A percentile compares a stretch with the other conserved stretches of the same genome.
phyloP scores from a whole-genome alignment of 2,113 vertebrate genomes.

The Ia io region DNA sequence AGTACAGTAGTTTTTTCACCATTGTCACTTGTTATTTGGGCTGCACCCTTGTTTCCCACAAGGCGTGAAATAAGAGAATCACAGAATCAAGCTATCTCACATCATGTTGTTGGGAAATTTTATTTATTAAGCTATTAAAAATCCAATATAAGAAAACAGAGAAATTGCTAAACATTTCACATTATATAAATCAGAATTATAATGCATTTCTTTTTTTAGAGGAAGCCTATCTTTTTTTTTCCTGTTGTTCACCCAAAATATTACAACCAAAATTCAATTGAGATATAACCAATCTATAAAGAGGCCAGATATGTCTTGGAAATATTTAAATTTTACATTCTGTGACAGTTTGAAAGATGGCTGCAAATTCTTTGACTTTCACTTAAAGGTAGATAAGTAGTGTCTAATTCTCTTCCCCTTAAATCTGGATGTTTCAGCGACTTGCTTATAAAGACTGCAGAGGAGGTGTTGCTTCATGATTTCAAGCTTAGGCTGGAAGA shows the following conservation, averaged over 20 bases:
- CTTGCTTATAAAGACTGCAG: background rate
- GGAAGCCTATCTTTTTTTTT: background rate
- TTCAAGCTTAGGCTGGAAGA: background rate
- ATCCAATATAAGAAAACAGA: background rate
- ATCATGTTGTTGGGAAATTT: background rate
- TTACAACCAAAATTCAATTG: background rate
- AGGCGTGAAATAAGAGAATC: background rate
- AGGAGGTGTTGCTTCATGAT: background rate
- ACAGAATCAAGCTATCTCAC: background rate
- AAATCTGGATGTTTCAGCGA: background rate
- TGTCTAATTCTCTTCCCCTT: background rate
- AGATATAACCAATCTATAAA: background rate
- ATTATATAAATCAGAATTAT: background rate
- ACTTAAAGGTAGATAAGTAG: background rate
- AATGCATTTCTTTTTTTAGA: background rate
- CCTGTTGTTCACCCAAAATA: background rate
- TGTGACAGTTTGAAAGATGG: background rate
- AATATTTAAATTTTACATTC: background rate
- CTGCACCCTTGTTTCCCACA: background rate
- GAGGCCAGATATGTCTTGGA: background rate
- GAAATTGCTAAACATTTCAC: background rate
- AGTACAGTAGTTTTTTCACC: background rate
- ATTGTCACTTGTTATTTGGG: background rate
- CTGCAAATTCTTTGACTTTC: background rate
- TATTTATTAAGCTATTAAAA: background rate